Conservation (phyloP, 2,888 invertebrate species). For the Drosophila anomelani region DNA sequence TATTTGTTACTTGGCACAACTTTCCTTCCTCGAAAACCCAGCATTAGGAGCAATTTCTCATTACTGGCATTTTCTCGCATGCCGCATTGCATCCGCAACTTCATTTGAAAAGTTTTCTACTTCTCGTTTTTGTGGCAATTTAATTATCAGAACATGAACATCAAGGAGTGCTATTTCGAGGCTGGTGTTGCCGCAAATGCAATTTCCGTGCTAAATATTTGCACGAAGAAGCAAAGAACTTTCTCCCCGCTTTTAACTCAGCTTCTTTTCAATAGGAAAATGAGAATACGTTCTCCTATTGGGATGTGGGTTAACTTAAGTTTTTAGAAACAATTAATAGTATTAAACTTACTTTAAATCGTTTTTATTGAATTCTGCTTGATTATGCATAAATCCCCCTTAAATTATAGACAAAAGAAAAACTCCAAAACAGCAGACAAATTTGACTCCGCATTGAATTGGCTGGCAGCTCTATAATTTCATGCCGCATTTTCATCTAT, state of each 20-base stretch:
- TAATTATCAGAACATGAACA: conserved; percentile 38
- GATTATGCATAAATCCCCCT: neutral
- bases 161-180: conserved; percentile 8
- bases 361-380: no score
- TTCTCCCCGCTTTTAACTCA: neutral
- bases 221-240: conserved; percentile 25
- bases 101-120: conserved; percentile 24
- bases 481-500: neutral
- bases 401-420: neutral
- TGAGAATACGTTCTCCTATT: no score
- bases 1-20: neutral
- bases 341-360: no score
- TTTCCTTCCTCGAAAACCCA: neutral
- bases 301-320: no score
- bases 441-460: conserved; percentile 1
- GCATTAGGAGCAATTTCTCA: neutral
- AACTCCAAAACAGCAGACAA: no score
- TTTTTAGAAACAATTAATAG: no score
- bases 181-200: conserved; percentile 15
- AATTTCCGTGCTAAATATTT: conserved; percentile 31
- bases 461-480: conserved; percentile 1
- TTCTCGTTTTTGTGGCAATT: conserved; percentile 31
- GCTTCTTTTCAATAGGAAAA: no score
- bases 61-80: conserved; percentile 1
- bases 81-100: conserved; percentile 42